Percentiles rank a stretch among this genome's conserved stretches.
phyloP scores from a whole-genome alignment of 2,797 vertebrate genomes.

The Oreochromis grahami region DNA sequence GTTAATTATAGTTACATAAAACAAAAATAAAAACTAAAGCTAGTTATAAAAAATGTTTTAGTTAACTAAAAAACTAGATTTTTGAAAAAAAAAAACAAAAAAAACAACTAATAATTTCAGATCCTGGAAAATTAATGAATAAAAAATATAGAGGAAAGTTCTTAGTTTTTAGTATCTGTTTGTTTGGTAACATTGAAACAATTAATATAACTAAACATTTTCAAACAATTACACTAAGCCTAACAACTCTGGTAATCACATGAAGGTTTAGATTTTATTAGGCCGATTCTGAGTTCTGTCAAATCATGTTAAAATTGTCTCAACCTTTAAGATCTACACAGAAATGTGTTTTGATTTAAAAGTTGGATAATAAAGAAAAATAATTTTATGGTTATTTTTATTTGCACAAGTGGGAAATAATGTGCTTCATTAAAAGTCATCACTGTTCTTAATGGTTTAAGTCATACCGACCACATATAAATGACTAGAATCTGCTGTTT shows the following conservation, averaged over 20 bases:
- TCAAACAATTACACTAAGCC: background rate
- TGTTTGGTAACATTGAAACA: background rate
- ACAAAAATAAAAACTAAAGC: background rate
- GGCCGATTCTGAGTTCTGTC: background rate
- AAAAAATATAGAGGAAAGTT: background rate
- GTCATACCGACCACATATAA: background rate
- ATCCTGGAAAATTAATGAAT: background rate
- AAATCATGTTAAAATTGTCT: background rate
- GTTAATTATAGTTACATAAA: background rate
- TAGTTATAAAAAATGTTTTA: background rate
- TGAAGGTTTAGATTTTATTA: background rate
- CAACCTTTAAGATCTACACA: background rate
- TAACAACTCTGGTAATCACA: background rate
- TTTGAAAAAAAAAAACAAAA: accelerated
- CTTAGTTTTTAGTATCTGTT: background rate
- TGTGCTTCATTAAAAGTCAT: background rate
- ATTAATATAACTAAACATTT: background rate
- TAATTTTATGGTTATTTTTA: background rate
- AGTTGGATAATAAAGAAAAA: background rate
- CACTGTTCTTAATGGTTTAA: background rate
- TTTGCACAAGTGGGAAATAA: background rate
- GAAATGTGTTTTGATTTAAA: background rate
- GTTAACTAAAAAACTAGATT: background rate
- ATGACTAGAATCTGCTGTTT: background rate
- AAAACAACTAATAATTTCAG: background rate